phyloP scores from a whole-genome alignment of 2,888 invertebrate species.

The Ormyrus nitidulus region DNA sequence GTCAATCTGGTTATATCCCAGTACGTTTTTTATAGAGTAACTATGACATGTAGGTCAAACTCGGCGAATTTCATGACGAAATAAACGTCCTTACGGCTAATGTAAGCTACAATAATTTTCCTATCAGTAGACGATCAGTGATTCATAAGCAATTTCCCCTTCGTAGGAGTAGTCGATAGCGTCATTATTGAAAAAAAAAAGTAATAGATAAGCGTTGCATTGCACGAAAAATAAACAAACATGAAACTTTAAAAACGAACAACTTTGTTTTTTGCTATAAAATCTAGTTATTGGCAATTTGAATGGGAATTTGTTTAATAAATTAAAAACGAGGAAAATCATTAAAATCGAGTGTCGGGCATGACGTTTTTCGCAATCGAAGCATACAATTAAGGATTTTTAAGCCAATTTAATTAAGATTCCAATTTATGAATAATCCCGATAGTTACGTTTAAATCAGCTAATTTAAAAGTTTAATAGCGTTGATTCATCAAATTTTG shows the following conservation, averaged over 20 bases:
- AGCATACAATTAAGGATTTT: too few relatives aligned
- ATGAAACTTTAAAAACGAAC: neutral
- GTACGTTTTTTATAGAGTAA: neutral
- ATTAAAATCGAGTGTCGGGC: too few relatives aligned
- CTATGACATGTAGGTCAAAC: conserved; percentile 33
- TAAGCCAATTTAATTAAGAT: too few relatives aligned
- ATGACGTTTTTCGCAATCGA: too few relatives aligned
- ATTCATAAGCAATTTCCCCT: conserved; percentile 38
- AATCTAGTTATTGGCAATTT: neutral
- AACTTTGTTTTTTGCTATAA: neutral
- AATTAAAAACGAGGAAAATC: too few relatives aligned
- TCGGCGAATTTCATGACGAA: conserved; percentile 33
- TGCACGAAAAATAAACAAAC: neutral
- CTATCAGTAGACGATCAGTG: conserved; percentile 41
- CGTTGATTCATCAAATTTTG: too few relatives aligned
- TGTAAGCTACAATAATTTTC: conserved; percentile 32
- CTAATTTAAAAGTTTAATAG: too few relatives aligned
- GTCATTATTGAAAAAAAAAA: conserved; percentile 6
- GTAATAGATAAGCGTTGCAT: neutral
- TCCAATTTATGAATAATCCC: too few relatives aligned
- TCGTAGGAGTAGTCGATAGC: neutral
- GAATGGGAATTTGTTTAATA: neutral
- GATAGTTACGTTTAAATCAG: too few relatives aligned
- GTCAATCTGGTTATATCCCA: neutral
- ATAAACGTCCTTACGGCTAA: conserved; percentile 24